phyloP scores from a whole-genome alignment of 1,140 invertebrate species.

The Danaus melanippus region DNA sequence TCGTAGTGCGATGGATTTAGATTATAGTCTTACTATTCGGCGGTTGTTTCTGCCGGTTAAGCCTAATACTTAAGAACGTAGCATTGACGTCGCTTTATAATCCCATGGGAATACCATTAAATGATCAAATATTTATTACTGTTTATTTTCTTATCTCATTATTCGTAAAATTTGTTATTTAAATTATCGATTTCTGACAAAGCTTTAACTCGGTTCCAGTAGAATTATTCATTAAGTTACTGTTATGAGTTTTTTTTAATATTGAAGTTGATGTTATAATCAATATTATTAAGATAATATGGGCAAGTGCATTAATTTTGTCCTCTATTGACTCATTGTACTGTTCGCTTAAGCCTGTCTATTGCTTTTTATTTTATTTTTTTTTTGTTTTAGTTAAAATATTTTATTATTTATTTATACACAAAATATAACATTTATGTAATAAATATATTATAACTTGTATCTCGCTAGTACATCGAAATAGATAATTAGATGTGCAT shows the following conservation, averaged over 20 bases:
- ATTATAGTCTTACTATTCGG: constrained; percentile 16
- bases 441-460: constrained; percentile 34
- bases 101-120: constrained; percentile 26
- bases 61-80: constrained; percentile 31
- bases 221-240: constrained; percentile 70
- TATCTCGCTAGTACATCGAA: constrained; percentile 51
- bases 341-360: constrained; percentile 64
- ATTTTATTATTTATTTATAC: constrained; percentile 72
- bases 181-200: constrained; percentile 70
- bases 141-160: constrained; percentile 64
- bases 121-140: constrained; percentile 71
- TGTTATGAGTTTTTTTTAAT: constrained; percentile 65
- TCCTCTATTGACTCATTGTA: constrained; percentile 59
- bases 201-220: constrained; percentile 72
- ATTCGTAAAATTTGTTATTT: constrained; percentile 68
- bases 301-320: constrained; percentile 70
- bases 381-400: constrained; percentile 68
- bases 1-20: constrained; percentile 28
- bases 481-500: constrained; percentile 27
- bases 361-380: constrained; percentile 44
- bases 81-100: constrained; percentile 40
- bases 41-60: constrained; percentile 21
- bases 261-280: constrained; percentile 70
- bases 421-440: constrained; percentile 41
- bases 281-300: constrained; percentile 64